Conservation (phyloP, 1,140 invertebrate genomes). For the Agrilus planipennis region DNA sequence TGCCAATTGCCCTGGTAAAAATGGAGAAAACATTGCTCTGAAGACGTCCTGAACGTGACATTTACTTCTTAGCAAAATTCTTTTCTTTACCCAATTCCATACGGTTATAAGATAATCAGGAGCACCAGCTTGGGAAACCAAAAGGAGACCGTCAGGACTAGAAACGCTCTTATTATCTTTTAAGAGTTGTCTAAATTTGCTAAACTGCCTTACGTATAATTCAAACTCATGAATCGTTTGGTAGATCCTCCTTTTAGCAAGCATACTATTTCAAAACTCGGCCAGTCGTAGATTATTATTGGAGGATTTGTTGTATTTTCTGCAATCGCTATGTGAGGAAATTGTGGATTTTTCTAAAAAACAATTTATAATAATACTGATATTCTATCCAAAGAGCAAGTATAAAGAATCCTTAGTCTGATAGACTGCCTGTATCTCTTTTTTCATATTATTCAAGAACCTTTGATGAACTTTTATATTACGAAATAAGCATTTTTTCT, state of each 20-base stretch:
- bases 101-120: constrained; percentile 80
- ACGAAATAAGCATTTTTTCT: constrained; percentile 7
- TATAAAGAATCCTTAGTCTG: constrained; percentile 1
- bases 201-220: constrained; percentile 53
- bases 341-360: constrained; percentile 59
- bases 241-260: constrained; percentile 63
- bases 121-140: constrained; percentile 71
- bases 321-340: constrained; percentile 63
- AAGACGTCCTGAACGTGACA: constrained; percentile 70
- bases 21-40: constrained; percentile 66
- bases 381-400: constrained; percentile 3
- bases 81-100: constrained; percentile 69
- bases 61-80: constrained; percentile 61
- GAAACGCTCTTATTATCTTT: constrained; percentile 6
- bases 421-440: background rate
- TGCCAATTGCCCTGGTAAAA: constrained; percentile 61
- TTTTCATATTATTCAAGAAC: background rate
- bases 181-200: background rate
- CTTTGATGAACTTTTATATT: background rate
- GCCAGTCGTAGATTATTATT: constrained; percentile 76
- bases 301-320: constrained; percentile 72
- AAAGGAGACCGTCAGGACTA: constrained; percentile 63
- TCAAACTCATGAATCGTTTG: constrained; percentile 49
- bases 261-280: constrained; percentile 56
- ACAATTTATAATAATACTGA: too few species aligned